Conservation (phyloP, 2,888 invertebrate genomes). For the Phyllotreta cruciferae region DNA sequence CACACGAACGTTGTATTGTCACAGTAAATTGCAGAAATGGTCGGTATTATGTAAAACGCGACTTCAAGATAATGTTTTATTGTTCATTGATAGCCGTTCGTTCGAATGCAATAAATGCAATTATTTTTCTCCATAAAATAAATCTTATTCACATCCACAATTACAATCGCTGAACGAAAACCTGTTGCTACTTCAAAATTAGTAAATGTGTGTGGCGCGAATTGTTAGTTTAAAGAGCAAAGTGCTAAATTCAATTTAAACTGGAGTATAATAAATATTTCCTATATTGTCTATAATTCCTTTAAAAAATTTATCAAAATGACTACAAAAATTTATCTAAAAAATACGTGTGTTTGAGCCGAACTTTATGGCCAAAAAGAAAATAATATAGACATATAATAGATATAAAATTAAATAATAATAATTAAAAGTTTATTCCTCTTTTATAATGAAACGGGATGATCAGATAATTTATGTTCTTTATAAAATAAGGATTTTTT, state of each 20-base stretch:
- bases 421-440: too few species aligned
- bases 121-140: conserved; percentile 20
- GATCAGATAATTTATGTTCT: neutral
- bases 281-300: too few species aligned
- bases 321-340: too few species aligned
- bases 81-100: conserved; percentile 9
- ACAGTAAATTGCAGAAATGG: conserved; percentile 11
- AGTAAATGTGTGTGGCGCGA: neutral
- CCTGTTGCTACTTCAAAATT: conserved; percentile 4
- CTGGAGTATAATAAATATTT: too few species aligned
- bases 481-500: neutral
- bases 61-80: conserved; percentile 16
- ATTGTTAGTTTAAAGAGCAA: neutral
- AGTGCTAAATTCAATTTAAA: conserved; percentile 6
- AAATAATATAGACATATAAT: too few species aligned
- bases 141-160: conserved; percentile 1
- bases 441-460: too few species aligned
- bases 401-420: too few species aligned
- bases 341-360: too few species aligned
- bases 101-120: conserved; percentile 16
- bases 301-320: too few species aligned
- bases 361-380: too few species aligned
- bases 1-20: neutral
- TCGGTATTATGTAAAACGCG: conserved; percentile 11
- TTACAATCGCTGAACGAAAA: conserved; percentile 3